These are phyloP conservation scores for Acrobasis consociella DNA, from an alignment of 2,888 invertebrate species.

Conservation along the genomic window DNA sequence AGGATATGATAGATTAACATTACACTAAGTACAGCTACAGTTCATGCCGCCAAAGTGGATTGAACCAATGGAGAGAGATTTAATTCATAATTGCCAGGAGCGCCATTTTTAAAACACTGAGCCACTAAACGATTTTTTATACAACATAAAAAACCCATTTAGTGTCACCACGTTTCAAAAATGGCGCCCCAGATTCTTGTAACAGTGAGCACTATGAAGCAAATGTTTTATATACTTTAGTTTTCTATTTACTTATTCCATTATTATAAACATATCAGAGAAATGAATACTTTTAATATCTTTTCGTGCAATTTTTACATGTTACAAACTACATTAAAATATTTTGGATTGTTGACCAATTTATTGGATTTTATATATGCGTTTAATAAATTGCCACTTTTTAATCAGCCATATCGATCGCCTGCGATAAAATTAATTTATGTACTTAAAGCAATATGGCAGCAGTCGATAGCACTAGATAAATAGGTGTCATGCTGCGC, in stretches of 20 bases:
- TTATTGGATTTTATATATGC: constrained; percentile 22
- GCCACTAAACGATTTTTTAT: too few species aligned
- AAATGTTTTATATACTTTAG: constrained; percentile 5
- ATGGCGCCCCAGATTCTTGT: too few species aligned
- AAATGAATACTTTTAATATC: constrained; percentile 21
- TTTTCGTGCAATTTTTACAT: constrained; percentile 35
- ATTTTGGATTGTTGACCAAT: constrained; percentile 36
- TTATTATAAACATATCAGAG: constrained; percentile 29
- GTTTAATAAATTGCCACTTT: neutral
- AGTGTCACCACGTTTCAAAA: too few species aligned
- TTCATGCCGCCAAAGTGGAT: constrained; percentile 25
- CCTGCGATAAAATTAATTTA: too few species aligned
- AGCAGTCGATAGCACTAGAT: too few species aligned
- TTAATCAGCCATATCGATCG: too few species aligned
- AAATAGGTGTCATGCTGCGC: too few species aligned
- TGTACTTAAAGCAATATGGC: too few species aligned
- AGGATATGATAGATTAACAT: constrained; percentile 27
- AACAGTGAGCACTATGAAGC: constrained; percentile 19
- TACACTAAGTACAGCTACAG: constrained; percentile 16
- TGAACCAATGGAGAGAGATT: constrained; percentile 33
- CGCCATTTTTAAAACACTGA: too few species aligned
- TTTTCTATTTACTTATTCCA: neutral
- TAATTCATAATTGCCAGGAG: neutral
- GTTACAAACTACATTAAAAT: constrained; percentile 28
- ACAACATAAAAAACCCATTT: too few species aligned